Percentiles rank a stretch among this genome's conserved stretches.
These are phyloP conservation scores for Pachydiplax longipennis DNA, from an alignment of 2,888 invertebrate species.

Conservation along the genomic window DNA sequence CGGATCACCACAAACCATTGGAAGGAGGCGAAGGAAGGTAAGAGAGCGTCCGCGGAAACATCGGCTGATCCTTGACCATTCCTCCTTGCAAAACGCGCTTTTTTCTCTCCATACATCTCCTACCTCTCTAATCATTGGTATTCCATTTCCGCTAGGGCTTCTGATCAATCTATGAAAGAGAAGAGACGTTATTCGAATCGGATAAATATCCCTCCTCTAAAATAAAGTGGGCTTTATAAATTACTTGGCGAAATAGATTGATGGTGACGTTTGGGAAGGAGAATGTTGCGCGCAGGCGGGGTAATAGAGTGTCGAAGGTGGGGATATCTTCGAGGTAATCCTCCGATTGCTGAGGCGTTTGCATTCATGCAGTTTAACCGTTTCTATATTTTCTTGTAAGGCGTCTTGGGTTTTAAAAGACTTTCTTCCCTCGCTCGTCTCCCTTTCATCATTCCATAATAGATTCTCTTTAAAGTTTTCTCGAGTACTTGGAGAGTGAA, in stretches of 20 bases:
- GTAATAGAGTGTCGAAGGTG: not conserved
- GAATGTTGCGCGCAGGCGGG: not conserved
- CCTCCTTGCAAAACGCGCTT: not conserved
- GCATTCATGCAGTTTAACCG: not conserved
- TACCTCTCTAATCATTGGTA: constrained; percentile 17
- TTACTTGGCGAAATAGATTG: constrained; percentile 33
- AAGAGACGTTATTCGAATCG: not conserved
- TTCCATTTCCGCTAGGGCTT: not conserved
- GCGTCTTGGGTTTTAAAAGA: not conserved
- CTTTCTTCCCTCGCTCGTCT: not conserved
- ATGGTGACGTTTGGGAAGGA: not conserved
- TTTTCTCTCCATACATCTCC: not conserved
- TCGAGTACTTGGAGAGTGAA: not conserved
- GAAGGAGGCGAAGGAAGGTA: not conserved
- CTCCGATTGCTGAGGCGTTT: not conserved
- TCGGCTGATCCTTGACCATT: not conserved
- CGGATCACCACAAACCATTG: not conserved
- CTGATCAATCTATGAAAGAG: not conserved
- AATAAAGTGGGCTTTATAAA: constrained; percentile 24
- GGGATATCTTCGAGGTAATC: not conserved
- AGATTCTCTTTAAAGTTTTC: not conserved
- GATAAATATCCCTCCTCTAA: not conserved
- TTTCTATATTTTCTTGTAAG: not conserved
- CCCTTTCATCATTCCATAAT: not conserved
- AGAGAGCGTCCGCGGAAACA: not conserved